Evolutionary conservation across 2,113 vertebrate species (phyloP).

Genomic region (Arvicanthis niloticus): DNA sequence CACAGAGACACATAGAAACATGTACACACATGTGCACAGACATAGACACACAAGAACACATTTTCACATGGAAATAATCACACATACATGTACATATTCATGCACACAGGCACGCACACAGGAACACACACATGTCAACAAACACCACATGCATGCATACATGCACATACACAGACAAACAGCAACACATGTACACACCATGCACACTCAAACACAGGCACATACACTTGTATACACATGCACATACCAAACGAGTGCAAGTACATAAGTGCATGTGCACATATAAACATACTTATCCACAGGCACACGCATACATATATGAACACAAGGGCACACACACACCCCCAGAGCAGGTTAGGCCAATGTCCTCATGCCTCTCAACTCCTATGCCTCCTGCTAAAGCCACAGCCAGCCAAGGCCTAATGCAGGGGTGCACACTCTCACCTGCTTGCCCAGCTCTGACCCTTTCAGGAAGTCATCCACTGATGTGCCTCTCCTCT

Average conservation of each 20-base stretch:
- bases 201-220: not conserved
- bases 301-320: too few species aligned
- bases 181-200: not conserved
- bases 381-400: not conserved
- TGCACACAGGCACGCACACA: not conserved
- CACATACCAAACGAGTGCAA: not conserved
- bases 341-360: not conserved
- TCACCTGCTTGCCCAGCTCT: slow-evolving; percentile 95
- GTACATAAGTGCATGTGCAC: not conserved
- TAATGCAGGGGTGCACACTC: not conserved
- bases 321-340: not conserved
- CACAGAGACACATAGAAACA: not conserved
- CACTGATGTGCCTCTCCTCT: slow-evolving; percentile 93
- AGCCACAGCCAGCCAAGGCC: not conserved
- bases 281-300: not conserved
- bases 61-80: not conserved
- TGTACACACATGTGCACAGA: not conserved
- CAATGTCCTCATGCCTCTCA: not conserved
- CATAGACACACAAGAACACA: not conserved
- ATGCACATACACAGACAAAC: not conserved
- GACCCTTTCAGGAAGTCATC: slow-evolving; percentile 98
- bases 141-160: not conserved
- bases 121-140: not conserved
- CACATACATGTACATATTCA: not conserved
- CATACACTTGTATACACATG: not conserved